phyloP scores from a whole-genome alignment of 2,113 vertebrate species.

The Pachyramphus minor region DNA sequence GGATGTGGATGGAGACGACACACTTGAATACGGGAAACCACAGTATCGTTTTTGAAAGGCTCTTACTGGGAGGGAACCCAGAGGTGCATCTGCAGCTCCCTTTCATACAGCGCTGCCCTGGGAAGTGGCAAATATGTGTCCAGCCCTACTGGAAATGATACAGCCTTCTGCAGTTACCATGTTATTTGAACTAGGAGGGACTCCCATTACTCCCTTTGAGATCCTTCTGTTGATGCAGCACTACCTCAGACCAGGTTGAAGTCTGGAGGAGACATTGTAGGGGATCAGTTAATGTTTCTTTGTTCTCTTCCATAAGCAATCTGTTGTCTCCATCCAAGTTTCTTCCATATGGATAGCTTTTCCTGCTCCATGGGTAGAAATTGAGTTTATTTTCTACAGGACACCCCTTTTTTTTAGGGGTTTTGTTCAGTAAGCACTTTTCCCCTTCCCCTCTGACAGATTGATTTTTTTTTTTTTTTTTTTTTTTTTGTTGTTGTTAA shows the following conservation, averaged over 20 bases:
- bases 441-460: neutral
- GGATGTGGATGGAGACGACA: conserved; percentile 98
- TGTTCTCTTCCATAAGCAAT: neutral
- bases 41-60: conserved; percentile 89
- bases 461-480: neutral
- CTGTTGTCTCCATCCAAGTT: neutral
- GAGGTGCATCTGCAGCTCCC: neutral
- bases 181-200: neutral
- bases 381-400: neutral
- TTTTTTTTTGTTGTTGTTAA: too few relatives aligned
- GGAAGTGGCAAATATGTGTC: neutral
- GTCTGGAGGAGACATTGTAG: neutral
- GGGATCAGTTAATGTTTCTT: neutral
- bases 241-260: neutral
- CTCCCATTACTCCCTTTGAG: neutral
- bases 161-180: neutral
- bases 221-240: neutral
- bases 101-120: neutral
- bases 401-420: neutral
- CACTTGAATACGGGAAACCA: conserved; percentile 96
- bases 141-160: neutral
- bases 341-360: neutral
- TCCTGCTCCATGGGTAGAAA: neutral
- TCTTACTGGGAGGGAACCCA: neutral
- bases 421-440: neutral